Evolutionary conservation across 2,113 vertebrate species (phyloP).

Genomic region (Fukomys damarensis): DNA sequence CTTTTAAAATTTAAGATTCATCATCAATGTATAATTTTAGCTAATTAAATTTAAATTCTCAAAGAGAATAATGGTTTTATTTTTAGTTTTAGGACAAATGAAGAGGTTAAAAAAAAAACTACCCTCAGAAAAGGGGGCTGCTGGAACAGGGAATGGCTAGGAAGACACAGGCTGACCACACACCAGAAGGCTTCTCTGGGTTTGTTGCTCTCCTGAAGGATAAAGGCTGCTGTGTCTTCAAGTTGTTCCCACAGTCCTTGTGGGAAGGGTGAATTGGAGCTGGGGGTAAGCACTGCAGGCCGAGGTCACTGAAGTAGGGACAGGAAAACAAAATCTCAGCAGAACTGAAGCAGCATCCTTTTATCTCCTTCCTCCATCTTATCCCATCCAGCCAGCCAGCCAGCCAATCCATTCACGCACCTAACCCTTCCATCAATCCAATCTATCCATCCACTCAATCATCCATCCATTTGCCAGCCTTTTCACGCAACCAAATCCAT

Average conservation of each 20-base stretch:
- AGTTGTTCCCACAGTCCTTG: rapidly evolving
- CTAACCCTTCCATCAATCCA: background rate
- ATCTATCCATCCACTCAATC: background rate
- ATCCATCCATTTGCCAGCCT: background rate
- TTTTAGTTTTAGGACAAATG: background rate
- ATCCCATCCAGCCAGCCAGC: too few relatives aligned
- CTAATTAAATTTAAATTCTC: background rate
- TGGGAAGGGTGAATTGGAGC: rapidly evolving
- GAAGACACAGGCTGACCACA: background rate
- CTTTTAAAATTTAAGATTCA: background rate
- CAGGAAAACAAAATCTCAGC: background rate
- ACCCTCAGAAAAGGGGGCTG: background rate
- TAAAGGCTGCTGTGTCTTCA: background rate
- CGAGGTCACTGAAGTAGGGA: background rate
- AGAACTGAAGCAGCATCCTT: background rate
- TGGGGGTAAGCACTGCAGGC: background rate
- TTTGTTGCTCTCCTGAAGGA: background rate
- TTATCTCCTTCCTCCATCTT: background rate
- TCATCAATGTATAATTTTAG: background rate
- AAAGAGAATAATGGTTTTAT: background rate
- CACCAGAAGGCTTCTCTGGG: background rate
- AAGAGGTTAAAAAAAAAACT: background rate
- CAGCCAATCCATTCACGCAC: background rate
- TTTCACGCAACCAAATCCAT: background rate
- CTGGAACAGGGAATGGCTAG: background rate